Evolutionary conservation across 2,888 invertebrate species (phyloP), one percentile per base, ranked within the genome.

Genomic region (Eumacrocentrus americanus): DNA sequence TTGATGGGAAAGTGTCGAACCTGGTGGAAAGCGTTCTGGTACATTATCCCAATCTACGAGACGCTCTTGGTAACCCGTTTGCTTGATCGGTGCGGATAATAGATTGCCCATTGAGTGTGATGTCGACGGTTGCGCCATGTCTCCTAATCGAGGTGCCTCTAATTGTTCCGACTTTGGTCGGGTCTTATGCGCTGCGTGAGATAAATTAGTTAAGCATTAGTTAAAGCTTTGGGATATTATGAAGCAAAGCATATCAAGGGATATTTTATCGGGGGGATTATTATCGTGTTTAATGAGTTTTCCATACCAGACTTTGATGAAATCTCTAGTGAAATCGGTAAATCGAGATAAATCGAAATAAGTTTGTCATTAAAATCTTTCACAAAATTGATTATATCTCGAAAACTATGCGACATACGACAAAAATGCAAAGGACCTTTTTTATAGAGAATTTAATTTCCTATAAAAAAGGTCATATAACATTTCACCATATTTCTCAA

Each of bases 71-170:
- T 74, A 76, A 22, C 68, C 64, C 22, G 62, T 62, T 61, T 74
- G 75, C 62, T 72, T 69, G n/a, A n/a, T n/a, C 56, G 79, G 77
- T 58, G 76, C 73, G 60, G 72, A 71, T 68, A 80, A 69, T 50
- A 81, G 72, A 70, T 81, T 79, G 69, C 79, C 79, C 79, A 78
- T 76, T 46, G 81, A 80, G 62, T 76, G 76, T 40, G 81, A 80
- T 42, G 78, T 74, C 9, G 80, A 72, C 22, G 78, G 72, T 64
- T 73, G 76, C 11, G 64, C 62, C 60, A 62, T 62, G 62, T 74
- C 75, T 52, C 69, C 38, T 60, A 67, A 65, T 68, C 70, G 63
- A 20, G 74, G 68, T 56, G 72, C 72, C 54, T 79, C 79, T 72
- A 78, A 76, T 63, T 77, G 76, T 68, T 80, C 81, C 64, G 80